phyloP scores from a whole-genome alignment of 2,888 invertebrate genomes.

The Pseudococcus viburni region DNA sequence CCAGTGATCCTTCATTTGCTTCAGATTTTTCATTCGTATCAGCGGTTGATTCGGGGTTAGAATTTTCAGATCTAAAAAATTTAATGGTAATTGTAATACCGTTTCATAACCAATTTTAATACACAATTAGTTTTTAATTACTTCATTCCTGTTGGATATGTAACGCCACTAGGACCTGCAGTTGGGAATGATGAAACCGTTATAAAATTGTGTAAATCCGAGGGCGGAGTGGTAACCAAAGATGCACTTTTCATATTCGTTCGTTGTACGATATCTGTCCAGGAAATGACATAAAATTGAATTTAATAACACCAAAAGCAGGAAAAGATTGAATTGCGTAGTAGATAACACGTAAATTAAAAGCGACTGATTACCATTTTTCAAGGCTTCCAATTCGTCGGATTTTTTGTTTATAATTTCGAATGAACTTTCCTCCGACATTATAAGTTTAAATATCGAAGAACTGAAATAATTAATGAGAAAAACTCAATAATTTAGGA shows the following conservation, averaged over 20 bases:
- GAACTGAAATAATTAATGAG: no score
- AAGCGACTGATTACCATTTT: slow-evolving; percentile 51
- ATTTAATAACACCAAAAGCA: not conserved
- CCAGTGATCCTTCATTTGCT: slow-evolving; percentile 75
- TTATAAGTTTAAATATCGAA: not conserved
- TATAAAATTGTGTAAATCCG: slow-evolving; percentile 51
- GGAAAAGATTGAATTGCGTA: no score
- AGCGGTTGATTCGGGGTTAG: slow-evolving; percentile 70
- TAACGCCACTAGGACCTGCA: slow-evolving; percentile 31
- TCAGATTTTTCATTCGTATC: slow-evolving; percentile 67
- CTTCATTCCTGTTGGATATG: not conserved
- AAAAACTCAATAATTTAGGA: no score
- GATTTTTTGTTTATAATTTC: slow-evolving; percentile 47
- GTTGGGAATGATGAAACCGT: slow-evolving; percentile 31
- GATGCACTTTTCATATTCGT: slow-evolving; percentile 36
- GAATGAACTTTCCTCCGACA: slow-evolving; percentile 60
- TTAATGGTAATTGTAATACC: slow-evolving; percentile 70
- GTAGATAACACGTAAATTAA: not conserved
- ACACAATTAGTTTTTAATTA: not conserved
- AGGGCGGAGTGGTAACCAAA: slow-evolving; percentile 19
- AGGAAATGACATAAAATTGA: not conserved
- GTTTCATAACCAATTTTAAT: not conserved
- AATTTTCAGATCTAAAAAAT: slow-evolving; percentile 70
- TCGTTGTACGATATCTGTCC: not conserved
- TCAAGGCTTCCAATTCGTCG: slow-evolving; percentile 41